A percentile compares a stretch with the other conserved stretches of the same genome.
Conservation (phyloP, 2,888 invertebrate species). For the Onthophagus sagittarius region DNA sequence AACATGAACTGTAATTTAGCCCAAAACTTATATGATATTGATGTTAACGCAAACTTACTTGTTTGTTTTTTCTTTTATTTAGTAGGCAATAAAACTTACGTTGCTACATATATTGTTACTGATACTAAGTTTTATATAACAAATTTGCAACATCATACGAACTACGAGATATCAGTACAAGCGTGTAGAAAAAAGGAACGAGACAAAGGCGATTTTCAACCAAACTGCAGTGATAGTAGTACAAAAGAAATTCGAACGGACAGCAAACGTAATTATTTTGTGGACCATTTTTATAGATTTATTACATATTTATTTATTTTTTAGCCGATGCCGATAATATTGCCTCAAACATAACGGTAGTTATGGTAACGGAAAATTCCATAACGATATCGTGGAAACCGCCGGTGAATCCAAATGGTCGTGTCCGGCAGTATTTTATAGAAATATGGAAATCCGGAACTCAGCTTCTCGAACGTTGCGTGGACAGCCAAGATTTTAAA, state of each 20-base stretch:
- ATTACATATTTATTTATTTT: slow-evolving; percentile 33
- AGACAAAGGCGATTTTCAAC: slow-evolving; percentile 33
- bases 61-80: background rate
- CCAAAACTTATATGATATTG: too few species aligned
- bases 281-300: background rate
- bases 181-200: slow-evolving; percentile 69
- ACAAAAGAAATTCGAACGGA: slow-evolving; percentile 14
- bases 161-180: slow-evolving; percentile 70
- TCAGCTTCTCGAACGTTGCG: slow-evolving; percentile 60
- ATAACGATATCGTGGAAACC: slow-evolving; percentile 76
- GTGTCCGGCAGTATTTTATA: slow-evolving; percentile 80
- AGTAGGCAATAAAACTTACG: background rate
- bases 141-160: slow-evolving; percentile 71
- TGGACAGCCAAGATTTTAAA: slow-evolving; percentile 61
- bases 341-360: slow-evolving; percentile 50
- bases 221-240: slow-evolving; percentile 23
- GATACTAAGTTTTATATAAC: slow-evolving; percentile 1
- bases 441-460: slow-evolving; percentile 67
- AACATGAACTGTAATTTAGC: too few species aligned
- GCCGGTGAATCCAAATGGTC: slow-evolving; percentile 82
- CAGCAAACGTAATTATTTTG: background rate
- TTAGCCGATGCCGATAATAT: slow-evolving; percentile 68
- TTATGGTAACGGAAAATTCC: slow-evolving; percentile 52
- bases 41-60: background rate
- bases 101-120: slow-evolving; percentile 14